Base-by-base conservation (phyloP, 53 echinoderm and acorn worm genomes). In the Holothuria leucospilota region DNA sequence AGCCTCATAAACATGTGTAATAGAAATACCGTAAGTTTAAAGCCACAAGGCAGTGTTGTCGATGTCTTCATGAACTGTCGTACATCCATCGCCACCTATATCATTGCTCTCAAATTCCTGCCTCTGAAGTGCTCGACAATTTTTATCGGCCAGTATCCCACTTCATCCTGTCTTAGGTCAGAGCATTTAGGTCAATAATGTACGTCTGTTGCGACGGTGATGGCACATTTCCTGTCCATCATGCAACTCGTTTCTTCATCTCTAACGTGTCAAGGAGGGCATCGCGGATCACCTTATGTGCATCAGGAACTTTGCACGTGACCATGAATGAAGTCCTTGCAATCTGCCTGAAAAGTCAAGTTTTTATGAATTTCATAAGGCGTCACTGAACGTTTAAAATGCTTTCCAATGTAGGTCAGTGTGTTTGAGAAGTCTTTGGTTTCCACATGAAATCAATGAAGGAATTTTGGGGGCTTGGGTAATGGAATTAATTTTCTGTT, bases 401-500 rank as follows among this genome's bases (percentile, higher is more conserved):
- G 51, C 51, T 11, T 23, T 52, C 27, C 18, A 16, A 75, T 75
- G 52, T 75, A 75, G 75, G 75, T 75, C 75, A 75, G 8, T 49
- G 39, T 75, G 75, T 75, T 75, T 75, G 75, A 51, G 75, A 49
- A 49, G 75, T 75, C 52, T 75, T 75, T 26, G 23, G 21, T 75
- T 75, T 46, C 75, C 27, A 56, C 52, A 14, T 26, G 11, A 75
- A 75, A 51, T 75, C 75, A 75, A 75, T 75, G 75, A 21, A 49
- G 51, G 39, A 75, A 70, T 13, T 25, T 41, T 75, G 25, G 75
- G 52, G 49, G 25, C 75, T 51, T 9, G 23, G 40, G 46, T 49
- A 41, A 49, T 75, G 46, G 49, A 75, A 49, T 49, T 75, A 51
- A 51, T 75, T 42, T 75, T 26, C 51, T 25, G 34, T 75, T 21